These are phyloP conservation scores for Drosophila diplacantha DNA, from an alignment of 2,888 invertebrate species.

Conservation along the genomic window DNA sequence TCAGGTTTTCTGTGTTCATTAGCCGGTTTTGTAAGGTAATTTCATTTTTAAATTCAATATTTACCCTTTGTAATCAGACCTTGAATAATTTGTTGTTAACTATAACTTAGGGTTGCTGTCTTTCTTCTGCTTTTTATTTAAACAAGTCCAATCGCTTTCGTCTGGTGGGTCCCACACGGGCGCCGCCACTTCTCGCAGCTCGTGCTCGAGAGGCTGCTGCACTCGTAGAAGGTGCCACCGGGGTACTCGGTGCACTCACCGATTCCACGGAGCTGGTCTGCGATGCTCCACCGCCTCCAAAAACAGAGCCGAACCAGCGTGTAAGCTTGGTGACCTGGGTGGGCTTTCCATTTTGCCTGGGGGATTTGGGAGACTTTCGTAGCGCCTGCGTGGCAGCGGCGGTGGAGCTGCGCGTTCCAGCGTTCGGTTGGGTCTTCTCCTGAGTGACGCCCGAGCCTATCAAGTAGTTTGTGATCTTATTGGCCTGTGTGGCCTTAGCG, in stretches of 20 bases:
- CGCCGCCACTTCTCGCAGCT: constrained; percentile 40
- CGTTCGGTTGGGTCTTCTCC: constrained; percentile 38
- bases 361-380: constrained; percentile 72
- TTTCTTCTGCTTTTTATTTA: constrained; percentile 41
- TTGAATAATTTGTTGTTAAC: constrained; percentile 3
- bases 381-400: constrained; percentile 32
- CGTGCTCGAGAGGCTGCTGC: constrained; percentile 38
- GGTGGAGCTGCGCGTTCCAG: constrained; percentile 22
- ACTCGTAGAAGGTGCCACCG: constrained; percentile 43
- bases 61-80: constrained; percentile 1
- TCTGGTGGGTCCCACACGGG: constrained; percentile 40
- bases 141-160: constrained; percentile 57
- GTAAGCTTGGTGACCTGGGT: constrained; percentile 74
- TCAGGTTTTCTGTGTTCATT: background rate
- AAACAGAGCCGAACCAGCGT: constrained; percentile 69
- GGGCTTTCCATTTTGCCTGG: constrained; percentile 64
- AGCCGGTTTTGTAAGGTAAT: background rate
- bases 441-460: constrained; percentile 54
- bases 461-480: constrained; percentile 76
- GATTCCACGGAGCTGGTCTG: constrained; percentile 41
- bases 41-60: constrained; percentile 1
- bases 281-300: constrained; percentile 21
- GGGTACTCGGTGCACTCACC: constrained; percentile 53
- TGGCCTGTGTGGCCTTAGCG: constrained; percentile 48
- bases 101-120: background rate